A percentile compares a stretch with the other conserved stretches of the same genome.
Evolutionary conservation across 2,797 vertebrate species (phyloP).

Genomic region (Etheostoma perlongum): DNA sequence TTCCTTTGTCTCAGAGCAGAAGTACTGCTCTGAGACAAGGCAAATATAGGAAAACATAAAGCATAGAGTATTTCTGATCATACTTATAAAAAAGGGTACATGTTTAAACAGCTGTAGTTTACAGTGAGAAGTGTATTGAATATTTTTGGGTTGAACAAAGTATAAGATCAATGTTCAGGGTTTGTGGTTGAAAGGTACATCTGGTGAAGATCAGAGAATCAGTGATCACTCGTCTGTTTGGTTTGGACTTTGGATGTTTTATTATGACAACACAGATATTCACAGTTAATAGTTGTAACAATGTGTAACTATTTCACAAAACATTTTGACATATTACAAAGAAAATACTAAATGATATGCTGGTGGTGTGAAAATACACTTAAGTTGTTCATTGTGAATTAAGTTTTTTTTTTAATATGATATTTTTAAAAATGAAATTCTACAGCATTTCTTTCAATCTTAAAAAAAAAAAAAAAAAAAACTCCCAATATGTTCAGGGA

Average conservation of each 20-base stretch:
- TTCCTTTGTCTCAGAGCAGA: slow-evolving; percentile 56
- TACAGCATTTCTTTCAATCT: neutral
- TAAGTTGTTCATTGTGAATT: neutral
- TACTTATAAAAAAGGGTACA: slow-evolving; percentile 14
- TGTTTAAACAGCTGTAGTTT: slow-evolving; percentile 32
- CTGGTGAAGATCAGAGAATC: neutral
- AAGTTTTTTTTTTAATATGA: neutral
- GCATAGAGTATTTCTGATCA: slow-evolving; percentile 45
- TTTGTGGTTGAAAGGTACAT: neutral
- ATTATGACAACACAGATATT: slow-evolving; percentile 36
- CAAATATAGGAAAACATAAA: slow-evolving; percentile 51
- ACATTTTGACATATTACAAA: neutral
- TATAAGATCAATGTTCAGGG: neutral
- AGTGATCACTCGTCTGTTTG: neutral
- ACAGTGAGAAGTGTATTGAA: neutral
- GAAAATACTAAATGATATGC: slow-evolving; percentile 1
- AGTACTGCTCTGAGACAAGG: slow-evolving; percentile 43
- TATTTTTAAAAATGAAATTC: neutral
- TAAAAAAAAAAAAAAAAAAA: neutral
- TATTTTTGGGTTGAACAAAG: neutral
- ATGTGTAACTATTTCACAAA: slow-evolving; percentile 16
- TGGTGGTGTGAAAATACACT: neutral
- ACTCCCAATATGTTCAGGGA: neutral
- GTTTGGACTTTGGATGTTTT: slow-evolving; percentile 34
- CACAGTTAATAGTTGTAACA: slow-evolving; percentile 27